A percentile compares a stretch with the other conserved stretches of the same genome.
These are phyloP conservation scores for Mus musculus DNA, from an alignment of 2,113 vertebrate species.

Conservation along the genomic window GRCm39 chr13:74524501-74525000, in stretches of 20 bases:
- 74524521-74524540: background rate
- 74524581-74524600: slow-evolving; percentile 15
- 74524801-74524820: slow-evolving; percentile 84
- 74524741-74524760: slow-evolving; percentile 76
- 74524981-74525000: slow-evolving; percentile 78
- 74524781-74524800: slow-evolving; percentile 83
- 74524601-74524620: background rate
- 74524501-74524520: background rate
- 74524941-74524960: slow-evolving; percentile 84
- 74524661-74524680: background rate
- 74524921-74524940: slow-evolving; percentile 86
- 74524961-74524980: slow-evolving; percentile 77
- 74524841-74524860: slow-evolving; percentile 87
- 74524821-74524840: slow-evolving; percentile 88
- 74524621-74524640: background rate
- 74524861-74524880: slow-evolving; percentile 79
- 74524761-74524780: slow-evolving; percentile 87
- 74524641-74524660: background rate
- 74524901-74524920: slow-evolving; percentile 86
- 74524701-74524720: background rate
- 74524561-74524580: background rate
- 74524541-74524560: background rate
- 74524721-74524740: background rate
- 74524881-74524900: slow-evolving; percentile 86
- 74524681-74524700: background rate